Conservation (phyloP, 1,140 invertebrate species). For the Dinoponera quadriceps region DNA sequence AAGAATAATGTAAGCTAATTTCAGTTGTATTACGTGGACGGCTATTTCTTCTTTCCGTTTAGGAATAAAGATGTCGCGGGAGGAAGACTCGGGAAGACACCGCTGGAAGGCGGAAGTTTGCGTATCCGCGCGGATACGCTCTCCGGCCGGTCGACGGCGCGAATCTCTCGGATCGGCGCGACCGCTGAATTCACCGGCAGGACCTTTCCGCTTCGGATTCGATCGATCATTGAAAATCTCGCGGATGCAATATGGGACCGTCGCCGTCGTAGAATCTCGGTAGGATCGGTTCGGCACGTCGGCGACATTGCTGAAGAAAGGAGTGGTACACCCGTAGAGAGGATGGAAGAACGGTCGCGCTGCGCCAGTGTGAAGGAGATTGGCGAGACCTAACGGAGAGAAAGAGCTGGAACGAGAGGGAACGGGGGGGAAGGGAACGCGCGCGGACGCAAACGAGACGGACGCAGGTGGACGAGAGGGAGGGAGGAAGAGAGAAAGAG, state of each 20-base stretch:
- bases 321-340: slow-evolving; percentile 44
- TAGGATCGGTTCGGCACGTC: slow-evolving; percentile 43
- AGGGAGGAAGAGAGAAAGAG: neutral
- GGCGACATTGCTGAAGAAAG: slow-evolving; percentile 57
- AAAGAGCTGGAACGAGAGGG: slow-evolving; percentile 20
- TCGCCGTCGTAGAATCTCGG: slow-evolving; percentile 63
- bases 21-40: no score
- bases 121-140: neutral
- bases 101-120: neutral
- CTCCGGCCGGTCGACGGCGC: neutral
- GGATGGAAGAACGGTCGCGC: slow-evolving; percentile 59
- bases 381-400: slow-evolving; percentile 61
- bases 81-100: no score
- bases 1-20: no score
- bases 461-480: neutral
- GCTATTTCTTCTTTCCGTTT: no score
- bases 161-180: neutral
- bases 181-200: neutral
- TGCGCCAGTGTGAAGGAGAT: slow-evolving; percentile 58
- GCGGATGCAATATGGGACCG: slow-evolving; percentile 43
- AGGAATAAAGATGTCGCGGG: neutral
- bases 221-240: neutral
- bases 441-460: neutral
- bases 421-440: slow-evolving; percentile 23
- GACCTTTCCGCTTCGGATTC: neutral